Conservation (phyloP, 2,113 vertebrate species). For the Chunga burmeisteri region DNA sequence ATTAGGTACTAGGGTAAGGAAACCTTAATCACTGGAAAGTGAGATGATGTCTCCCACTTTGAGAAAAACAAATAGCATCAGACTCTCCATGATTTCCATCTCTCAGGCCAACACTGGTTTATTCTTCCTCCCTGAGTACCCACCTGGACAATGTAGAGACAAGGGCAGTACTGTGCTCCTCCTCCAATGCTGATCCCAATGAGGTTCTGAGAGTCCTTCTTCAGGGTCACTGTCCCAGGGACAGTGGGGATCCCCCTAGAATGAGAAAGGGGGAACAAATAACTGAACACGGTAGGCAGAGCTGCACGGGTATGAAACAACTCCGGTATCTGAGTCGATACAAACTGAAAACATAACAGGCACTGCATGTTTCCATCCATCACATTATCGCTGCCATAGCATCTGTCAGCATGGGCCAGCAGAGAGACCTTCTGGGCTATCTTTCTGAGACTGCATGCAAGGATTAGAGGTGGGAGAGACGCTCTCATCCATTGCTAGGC, state of each 20-base stretch:
- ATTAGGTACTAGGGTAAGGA: background rate
- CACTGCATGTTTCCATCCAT: background rate
- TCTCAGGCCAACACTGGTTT: background rate
- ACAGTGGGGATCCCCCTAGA: constrained; percentile 94
- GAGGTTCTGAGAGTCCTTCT: constrained; percentile 94
- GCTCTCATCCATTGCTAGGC: background rate
- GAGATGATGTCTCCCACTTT: background rate
- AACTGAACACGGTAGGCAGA: background rate
- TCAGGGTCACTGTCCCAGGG: constrained; percentile 90
- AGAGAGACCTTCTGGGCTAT: background rate
- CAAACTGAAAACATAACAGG: background rate
- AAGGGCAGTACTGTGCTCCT: constrained; percentile 96
- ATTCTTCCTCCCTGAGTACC: background rate
- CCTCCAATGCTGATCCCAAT: constrained; percentile 98
- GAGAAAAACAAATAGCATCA: background rate
- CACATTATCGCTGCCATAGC: background rate
- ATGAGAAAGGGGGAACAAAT: background rate
- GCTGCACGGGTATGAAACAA: background rate
- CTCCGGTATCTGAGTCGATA: fast-evolving
- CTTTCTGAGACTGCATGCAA: background rate
- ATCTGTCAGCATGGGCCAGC: background rate
- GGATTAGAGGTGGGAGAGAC: background rate
- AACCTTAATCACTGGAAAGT: background rate
- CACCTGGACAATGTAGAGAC: constrained; percentile 99
- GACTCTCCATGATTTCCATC: background rate